Percentiles rank a stretch among this genome's conserved stretches.
Conservation (phyloP, 2,888 invertebrate genomes). For the Coleophora flavipennella region DNA sequence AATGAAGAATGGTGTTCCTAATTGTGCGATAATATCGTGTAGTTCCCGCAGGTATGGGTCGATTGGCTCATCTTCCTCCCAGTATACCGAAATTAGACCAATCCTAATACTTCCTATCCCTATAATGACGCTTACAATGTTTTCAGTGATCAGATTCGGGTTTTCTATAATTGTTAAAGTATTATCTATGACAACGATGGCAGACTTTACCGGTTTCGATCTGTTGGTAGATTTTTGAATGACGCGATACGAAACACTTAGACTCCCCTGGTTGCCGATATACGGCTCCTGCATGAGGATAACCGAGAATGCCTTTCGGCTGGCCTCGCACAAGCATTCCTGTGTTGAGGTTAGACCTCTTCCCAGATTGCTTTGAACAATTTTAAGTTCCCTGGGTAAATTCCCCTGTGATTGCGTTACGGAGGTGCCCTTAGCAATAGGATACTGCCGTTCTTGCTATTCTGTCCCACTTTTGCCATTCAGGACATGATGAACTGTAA, state of each 20-base stretch:
- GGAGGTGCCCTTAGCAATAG: not conserved
- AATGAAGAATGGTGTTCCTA: not conserved
- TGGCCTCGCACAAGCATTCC: constrained; percentile 9
- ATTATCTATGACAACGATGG: constrained; percentile 4
- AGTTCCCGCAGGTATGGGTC: not conserved
- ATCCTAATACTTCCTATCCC: not conserved
- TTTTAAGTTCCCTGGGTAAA: no score
- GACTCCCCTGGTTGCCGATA: constrained; percentile 3
- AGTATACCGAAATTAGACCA: not conserved
- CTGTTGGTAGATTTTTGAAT: constrained; percentile 2
- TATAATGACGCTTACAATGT: not conserved
- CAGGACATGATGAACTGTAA: not conserved
- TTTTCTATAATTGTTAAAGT: not conserved
- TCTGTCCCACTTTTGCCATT: constrained; percentile 7
- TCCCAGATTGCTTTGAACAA: constrained; percentile 7
- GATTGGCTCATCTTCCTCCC: not conserved
- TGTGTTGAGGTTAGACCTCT: constrained; percentile 3
- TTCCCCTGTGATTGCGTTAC: no score
- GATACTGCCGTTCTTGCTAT: constrained; percentile 6
- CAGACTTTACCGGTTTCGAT: constrained; percentile 5
- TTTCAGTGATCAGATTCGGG: not conserved
- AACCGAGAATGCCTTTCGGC: not conserved
- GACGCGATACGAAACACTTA: not conserved
- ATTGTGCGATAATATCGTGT: not conserved
- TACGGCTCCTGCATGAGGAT: constrained; percentile 12